These are phyloP conservation scores for Ceraclea dissimilis DNA, from an alignment of 2,888 invertebrate species.

Conservation along the genomic window DNA sequence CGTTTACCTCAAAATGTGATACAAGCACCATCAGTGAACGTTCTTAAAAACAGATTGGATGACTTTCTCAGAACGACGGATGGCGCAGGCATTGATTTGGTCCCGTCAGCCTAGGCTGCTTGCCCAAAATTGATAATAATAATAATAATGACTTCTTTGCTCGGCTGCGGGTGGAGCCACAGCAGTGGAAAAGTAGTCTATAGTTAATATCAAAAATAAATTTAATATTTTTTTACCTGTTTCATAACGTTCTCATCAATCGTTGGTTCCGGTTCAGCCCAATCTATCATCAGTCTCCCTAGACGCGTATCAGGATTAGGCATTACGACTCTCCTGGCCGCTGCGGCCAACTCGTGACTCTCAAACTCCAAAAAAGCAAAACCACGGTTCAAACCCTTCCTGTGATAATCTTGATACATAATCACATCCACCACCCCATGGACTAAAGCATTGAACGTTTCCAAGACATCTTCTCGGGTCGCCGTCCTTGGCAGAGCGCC, in stretches of 20 bases:
- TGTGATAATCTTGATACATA: slow-evolving; percentile 33
- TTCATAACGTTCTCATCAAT: slow-evolving; percentile 46
- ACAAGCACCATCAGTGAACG: too few species aligned
- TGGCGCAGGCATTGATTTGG: too few species aligned
- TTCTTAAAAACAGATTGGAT: too few species aligned
- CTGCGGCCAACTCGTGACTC: slow-evolving; percentile 64
- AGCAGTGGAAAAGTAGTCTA: too few species aligned
- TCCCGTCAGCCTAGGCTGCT: too few species aligned
- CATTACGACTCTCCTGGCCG: slow-evolving; percentile 59
- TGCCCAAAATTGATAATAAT: too few species aligned
- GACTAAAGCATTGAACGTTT: slow-evolving; percentile 40
- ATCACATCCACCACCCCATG: slow-evolving; percentile 67
- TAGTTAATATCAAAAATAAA: too few species aligned
- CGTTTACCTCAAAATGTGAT: too few species aligned
- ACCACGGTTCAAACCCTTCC: slow-evolving; percentile 62
- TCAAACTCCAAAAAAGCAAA: slow-evolving; percentile 81
- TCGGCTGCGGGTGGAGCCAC: too few species aligned
- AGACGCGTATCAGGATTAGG: slow-evolving; percentile 61
- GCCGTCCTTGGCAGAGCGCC: slow-evolving; percentile 66
- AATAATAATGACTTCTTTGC: too few species aligned
- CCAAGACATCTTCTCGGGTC: slow-evolving; percentile 53
- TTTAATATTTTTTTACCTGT: slow-evolving; percentile 41
- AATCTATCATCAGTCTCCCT: slow-evolving; percentile 67
- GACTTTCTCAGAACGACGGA: too few species aligned
- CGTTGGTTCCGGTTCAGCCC: slow-evolving; percentile 53